A percentile compares a stretch with the other conserved stretches of the same genome.
Evolutionary conservation across 2,113 vertebrate species (phyloP).

Genomic region (Marmota flaviventris): DNA sequence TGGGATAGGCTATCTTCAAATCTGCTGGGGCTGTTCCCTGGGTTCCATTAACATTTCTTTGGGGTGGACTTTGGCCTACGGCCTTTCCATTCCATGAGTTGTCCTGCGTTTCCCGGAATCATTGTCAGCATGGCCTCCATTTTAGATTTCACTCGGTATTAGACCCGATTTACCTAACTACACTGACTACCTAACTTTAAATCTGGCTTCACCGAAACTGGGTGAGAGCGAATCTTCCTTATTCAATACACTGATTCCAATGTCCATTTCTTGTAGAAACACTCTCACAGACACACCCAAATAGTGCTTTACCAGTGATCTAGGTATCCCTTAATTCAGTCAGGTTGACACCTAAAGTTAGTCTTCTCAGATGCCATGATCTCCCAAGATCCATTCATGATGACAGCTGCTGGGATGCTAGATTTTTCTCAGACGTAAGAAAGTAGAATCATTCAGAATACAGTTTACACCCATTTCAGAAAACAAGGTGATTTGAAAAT

Average conservation of each 20-base stretch:
- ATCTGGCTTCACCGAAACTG: neutral
- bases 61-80: too few relatives aligned
- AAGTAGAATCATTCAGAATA: constrained; percentile 94
- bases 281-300: neutral
- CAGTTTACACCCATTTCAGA: constrained; percentile 94
- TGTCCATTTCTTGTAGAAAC: neutral
- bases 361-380: constrained; percentile 95
- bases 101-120: too few relatives aligned
- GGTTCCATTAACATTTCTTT: too few relatives aligned
- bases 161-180: too few relatives aligned
- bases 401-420: constrained; percentile 91
- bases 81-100: too few relatives aligned
- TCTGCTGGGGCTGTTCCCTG: too few relatives aligned
- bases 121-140: too few relatives aligned
- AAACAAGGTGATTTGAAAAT: constrained; percentile 93
- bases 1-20: too few relatives aligned
- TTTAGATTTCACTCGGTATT: too few relatives aligned
- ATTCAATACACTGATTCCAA: neutral
- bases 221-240: neutral
- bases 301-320: neutral
- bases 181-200: too few relatives aligned
- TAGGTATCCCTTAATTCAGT: neutral
- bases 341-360: constrained; percentile 72
- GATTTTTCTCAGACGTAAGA: constrained; percentile 91
- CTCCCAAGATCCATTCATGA: constrained; percentile 94